Evolutionary conservation across 2,888 invertebrate genomes (phyloP), one percentile per base, ranked within the genome.

Genomic region (Nipponacmea schrenckii): DNA sequence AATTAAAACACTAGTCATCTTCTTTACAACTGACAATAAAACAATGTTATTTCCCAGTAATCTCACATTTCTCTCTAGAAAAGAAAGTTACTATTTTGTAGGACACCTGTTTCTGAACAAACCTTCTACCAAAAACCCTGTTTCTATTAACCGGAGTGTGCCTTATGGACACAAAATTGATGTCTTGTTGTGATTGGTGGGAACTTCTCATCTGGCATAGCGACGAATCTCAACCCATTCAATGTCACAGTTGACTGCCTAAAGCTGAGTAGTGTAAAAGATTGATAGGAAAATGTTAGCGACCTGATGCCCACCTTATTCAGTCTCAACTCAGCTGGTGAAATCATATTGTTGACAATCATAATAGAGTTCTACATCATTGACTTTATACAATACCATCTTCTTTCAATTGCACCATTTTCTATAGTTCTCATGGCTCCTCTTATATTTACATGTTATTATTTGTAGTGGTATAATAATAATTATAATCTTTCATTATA

Each of bases 131-230:
- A 24, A 56, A 56, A 24, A 20, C 56, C 20, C 56, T 56, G 39
- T 20, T 56, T 56, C 56, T 56, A 20, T 56, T 56, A 56, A 56
- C 39, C 20, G 56, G 56, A 56, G 56, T 56, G 56, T 56, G 56
- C 56, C 56, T 56, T 56, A 56, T 56, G 56, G 56, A 56, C 56
- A 56, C 56, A 10, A 56, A 56, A 56, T 56, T 56, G 56, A 56
- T 24, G 56, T 62, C 66, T 66, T 45, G 66, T 64, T 50, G 70
- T 31, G 70, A 62, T 20, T 46, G 65, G 64, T 70, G 70, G 45
- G 70, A 70, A 70, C 66, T 45, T 39, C 65, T 46, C 70, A 70
- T 64, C 70, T 70, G 70, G 66, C 56, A 56, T 50, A 44, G 44
- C 70, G 31, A n/a, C n/a, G 14, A 62, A 44, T 44, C 27, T 62